Evolutionary conservation across 2,797 vertebrate genomes (phyloP), one percentile per base, ranked within the genome.

Genomic region (Benthosema pterotum): DNA sequence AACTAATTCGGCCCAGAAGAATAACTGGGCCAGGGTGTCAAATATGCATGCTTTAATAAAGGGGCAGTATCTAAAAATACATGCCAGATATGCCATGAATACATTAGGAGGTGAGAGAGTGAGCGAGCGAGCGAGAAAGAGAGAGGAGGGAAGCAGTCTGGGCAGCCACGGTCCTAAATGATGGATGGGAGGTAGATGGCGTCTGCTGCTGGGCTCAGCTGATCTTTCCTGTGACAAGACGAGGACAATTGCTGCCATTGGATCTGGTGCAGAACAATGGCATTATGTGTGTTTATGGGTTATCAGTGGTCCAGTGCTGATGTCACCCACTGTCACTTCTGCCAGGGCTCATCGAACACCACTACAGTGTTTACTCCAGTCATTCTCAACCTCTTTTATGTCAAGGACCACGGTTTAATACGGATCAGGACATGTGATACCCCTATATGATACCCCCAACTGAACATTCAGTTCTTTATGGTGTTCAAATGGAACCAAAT

Each of bases 11-110:
- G 42, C 11, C 42, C 50, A 17, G 25, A 54, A 28, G 18, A 45
- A 43, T 58, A 78, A 74, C 49, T 72, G 69, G 65, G 51, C 65
- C 74, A 63, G 45, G 60, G 58, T 67, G 75, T 75, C 65, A 69
- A 67, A 78, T 68, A 74, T 77, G 66, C 68, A 70, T 64, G 69
- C 77, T 73, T 56, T 74, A 52, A 63, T 71, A 71, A 60, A 79
- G 61, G 46, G 62, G 63, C 38, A 18, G 61, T 65, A 19, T 79
- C 79, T 88, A 85, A 81, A 80, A 85, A 84, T 83, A 83, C 63
- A 78, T 66, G 64, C 9, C 45, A 78, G 67, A 83, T 77, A 71
- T 12, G 14, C 11, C 71, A 80, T 85, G 75, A 84, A 85, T 86
- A 80, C 85, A 83, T 83, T 53, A 85, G 15, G 50, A 73, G 7